Evolutionary conservation across 2,797 vertebrate genomes (phyloP).

Genomic region (Eulemur mongoz): DNA sequence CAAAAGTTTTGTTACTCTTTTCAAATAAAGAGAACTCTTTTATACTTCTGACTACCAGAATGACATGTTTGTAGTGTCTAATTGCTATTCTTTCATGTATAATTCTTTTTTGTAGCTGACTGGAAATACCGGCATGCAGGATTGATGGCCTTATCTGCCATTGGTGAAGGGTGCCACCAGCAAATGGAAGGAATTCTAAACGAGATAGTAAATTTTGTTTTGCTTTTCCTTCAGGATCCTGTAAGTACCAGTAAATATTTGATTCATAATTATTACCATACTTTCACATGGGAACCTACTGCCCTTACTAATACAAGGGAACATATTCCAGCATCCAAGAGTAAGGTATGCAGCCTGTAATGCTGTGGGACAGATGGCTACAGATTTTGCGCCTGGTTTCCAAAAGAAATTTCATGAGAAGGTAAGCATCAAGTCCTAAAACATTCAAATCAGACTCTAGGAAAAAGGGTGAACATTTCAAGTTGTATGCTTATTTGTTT

Average conservation of each 20-base stretch:
- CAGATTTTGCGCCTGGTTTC: slow-evolving; percentile 98
- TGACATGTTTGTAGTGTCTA: background rate
- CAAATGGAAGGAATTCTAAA: slow-evolving; percentile 99
- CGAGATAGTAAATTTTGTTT: slow-evolving; percentile 97
- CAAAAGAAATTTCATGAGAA: slow-evolving; percentile 99
- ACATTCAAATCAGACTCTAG: background rate
- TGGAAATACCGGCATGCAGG: slow-evolving; percentile 99
- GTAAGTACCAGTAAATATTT: slow-evolving; percentile 87
- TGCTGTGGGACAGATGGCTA: slow-evolving; percentile 99
- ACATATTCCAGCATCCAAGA: slow-evolving; percentile 92
- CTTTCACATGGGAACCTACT: slow-evolving; percentile 18
- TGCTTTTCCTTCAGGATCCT: slow-evolving; percentile 96
- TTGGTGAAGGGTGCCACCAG: slow-evolving; percentile 98
- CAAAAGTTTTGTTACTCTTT: background rate
- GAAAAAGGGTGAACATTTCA: background rate
- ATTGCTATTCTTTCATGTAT: slow-evolving; percentile 25
- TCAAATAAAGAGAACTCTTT: background rate
- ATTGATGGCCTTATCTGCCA: slow-evolving; percentile 98
- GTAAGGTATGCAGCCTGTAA: slow-evolving; percentile 99
- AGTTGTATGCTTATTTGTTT: background rate
- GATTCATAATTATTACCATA: background rate
- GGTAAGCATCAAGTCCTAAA: slow-evolving; percentile 83
- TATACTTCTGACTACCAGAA: background rate
- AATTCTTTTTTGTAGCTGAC: slow-evolving; percentile 88
- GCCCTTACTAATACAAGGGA: slow-evolving; percentile 51